A percentile compares a stretch with the other conserved stretches of the same genome.
phyloP scores from a whole-genome alignment of 1,140 invertebrate species.

The Colletes gigas region DNA sequence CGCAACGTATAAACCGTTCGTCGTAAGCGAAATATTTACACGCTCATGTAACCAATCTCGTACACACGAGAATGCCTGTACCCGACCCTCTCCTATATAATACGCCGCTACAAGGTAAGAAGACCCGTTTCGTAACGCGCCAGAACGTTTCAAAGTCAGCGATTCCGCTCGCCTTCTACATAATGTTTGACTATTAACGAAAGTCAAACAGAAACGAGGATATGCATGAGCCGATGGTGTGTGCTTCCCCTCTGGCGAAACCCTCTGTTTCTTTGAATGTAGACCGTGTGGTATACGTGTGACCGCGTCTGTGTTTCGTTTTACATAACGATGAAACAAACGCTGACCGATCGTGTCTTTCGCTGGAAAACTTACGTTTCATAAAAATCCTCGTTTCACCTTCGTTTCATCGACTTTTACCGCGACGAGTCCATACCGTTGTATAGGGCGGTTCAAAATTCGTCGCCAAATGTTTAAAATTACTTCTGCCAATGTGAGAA shows the following conservation, averaged over 20 bases:
- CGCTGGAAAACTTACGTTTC: no score
- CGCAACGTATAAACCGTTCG: slow-evolving; percentile 58
- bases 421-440: no score
- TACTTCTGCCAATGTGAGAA: no score
- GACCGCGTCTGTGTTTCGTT: neutral
- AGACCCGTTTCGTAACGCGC: slow-evolving; percentile 70
- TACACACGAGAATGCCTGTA: slow-evolving; percentile 67
- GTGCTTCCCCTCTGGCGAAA: neutral
- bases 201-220: slow-evolving; percentile 1
- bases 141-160: slow-evolving; percentile 69
- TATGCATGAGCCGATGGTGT: neutral
- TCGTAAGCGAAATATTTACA: slow-evolving; percentile 76
- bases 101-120: slow-evolving; percentile 67
- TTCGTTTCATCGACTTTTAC: no score
- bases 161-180: slow-evolving; percentile 4
- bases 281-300: neutral
- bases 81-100: slow-evolving; percentile 66
- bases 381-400: no score
- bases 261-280: neutral
- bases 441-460: no score
- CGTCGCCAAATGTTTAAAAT: no score
- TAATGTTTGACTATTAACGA: slow-evolving; percentile 15
- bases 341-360: neutral
- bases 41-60: slow-evolving; percentile 73
- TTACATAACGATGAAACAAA: slow-evolving; percentile 9